These are phyloP conservation scores for Chaetops frenatus DNA, from an alignment of 2,113 vertebrate species.

Conservation along the genomic window DNA sequence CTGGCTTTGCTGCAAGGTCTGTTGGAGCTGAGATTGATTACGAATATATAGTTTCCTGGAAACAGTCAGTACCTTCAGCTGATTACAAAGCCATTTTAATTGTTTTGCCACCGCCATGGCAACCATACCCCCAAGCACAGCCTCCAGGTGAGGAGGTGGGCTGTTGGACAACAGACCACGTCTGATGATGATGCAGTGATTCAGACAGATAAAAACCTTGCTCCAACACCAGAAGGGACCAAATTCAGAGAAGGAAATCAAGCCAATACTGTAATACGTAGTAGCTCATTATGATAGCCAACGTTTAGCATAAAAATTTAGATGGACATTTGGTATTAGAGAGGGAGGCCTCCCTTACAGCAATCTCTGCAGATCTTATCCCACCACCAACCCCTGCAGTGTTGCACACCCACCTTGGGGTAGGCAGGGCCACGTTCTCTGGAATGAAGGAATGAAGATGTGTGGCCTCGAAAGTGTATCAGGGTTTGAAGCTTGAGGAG, in stretches of 20 bases:
- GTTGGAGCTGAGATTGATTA: constrained; percentile 39
- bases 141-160: background rate
- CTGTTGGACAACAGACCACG: background rate
- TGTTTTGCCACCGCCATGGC: background rate
- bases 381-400: background rate
- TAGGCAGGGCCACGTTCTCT: accelerated
- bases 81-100: constrained; percentile 32
- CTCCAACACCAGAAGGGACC: background rate
- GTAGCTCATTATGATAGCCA: background rate
- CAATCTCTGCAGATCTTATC: background rate
- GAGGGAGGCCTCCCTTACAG: background rate
- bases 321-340: background rate
- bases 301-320: background rate
- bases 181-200: background rate
- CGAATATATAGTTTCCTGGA: constrained; percentile 48
- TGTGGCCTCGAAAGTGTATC: background rate
- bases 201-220: background rate
- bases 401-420: background rate
- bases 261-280: background rate
- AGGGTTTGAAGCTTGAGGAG: background rate
- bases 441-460: background rate
- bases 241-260: background rate
- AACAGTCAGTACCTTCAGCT: constrained; percentile 27
- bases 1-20: constrained; percentile 21
- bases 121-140: constrained; percentile 3